These are phyloP conservation scores for Naso thynnoides DNA, from an alignment of 2,797 vertebrate species.

Conservation along the genomic window DNA sequence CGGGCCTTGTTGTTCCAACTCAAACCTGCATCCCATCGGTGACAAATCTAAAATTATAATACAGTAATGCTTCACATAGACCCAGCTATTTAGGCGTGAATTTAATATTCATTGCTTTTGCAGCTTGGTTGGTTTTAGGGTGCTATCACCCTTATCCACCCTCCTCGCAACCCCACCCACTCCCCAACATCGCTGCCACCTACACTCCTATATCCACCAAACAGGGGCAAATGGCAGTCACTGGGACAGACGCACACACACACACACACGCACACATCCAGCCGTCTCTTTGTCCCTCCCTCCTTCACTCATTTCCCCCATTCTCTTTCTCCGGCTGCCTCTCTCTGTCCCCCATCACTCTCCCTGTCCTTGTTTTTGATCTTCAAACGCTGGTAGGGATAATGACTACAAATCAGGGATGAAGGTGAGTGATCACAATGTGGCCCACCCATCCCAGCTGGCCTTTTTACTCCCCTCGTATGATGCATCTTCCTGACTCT, in stretches of 20 bases:
- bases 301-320: conserved; percentile 72
- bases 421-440: conserved; percentile 89
- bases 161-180: conserved; percentile 83
- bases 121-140: conserved; percentile 88
- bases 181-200: conserved; percentile 76
- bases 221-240: conserved; percentile 78
- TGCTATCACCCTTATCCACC: conserved; percentile 85
- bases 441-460: conserved; percentile 88
- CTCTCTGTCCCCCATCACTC: conserved; percentile 84
- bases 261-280: conserved; percentile 63
- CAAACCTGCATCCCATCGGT: conserved; percentile 80
- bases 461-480: conserved; percentile 84
- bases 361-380: conserved; percentile 88
- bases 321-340: conserved; percentile 75
- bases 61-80: conserved; percentile 86
- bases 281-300: conserved; percentile 77
- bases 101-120: conserved; percentile 90
- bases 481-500: conserved; percentile 83
- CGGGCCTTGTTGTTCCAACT: conserved; percentile 81
- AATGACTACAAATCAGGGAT: conserved; percentile 89
- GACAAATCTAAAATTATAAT: conserved; percentile 88
- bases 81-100: conserved; percentile 86
- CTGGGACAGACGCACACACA: conserved; percentile 63
- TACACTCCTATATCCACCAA: conserved; percentile 75
- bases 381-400: conserved; percentile 88